These are phyloP conservation scores for Drosophila siamana DNA, from an alignment of 2,888 invertebrate species.

Conservation along the genomic window DNA sequence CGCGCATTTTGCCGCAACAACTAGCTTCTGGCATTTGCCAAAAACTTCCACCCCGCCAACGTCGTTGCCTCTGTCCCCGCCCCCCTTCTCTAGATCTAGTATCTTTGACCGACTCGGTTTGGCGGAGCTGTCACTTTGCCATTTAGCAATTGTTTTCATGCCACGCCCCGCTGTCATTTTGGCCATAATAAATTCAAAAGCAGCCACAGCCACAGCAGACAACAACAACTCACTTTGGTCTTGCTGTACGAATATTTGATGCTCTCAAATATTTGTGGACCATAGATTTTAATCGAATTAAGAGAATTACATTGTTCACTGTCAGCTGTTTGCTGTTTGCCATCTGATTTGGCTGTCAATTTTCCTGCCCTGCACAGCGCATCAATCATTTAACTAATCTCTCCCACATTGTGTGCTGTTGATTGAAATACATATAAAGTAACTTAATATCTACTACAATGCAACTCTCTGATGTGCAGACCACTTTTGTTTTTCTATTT, in stretches of 20 bases:
- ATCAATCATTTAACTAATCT: background rate
- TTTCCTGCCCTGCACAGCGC: background rate
- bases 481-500: no score
- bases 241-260: background rate
- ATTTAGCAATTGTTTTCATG: slow-evolving; percentile 60
- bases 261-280: background rate
- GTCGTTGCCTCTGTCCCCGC: no score
- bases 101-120: slow-evolving; percentile 6
- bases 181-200: slow-evolving; percentile 69
- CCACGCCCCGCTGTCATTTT: slow-evolving; percentile 56
- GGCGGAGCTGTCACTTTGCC: slow-evolving; percentile 54
- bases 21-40: slow-evolving; percentile 42
- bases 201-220: slow-evolving; percentile 27
- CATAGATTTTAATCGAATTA: background rate
- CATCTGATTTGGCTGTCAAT: background rate
- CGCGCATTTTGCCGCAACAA: slow-evolving; percentile 48
- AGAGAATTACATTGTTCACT: background rate
- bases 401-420: background rate
- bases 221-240: no score
- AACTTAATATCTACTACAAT: no score
- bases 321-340: background rate
- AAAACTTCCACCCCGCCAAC: slow-evolving; percentile 4
- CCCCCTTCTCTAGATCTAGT: background rate
- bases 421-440: no score
- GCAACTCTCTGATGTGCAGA: no score